phyloP scores from a whole-genome alignment of 2,888 invertebrate genomes.

The Lampropteryx suffumata region DNA sequence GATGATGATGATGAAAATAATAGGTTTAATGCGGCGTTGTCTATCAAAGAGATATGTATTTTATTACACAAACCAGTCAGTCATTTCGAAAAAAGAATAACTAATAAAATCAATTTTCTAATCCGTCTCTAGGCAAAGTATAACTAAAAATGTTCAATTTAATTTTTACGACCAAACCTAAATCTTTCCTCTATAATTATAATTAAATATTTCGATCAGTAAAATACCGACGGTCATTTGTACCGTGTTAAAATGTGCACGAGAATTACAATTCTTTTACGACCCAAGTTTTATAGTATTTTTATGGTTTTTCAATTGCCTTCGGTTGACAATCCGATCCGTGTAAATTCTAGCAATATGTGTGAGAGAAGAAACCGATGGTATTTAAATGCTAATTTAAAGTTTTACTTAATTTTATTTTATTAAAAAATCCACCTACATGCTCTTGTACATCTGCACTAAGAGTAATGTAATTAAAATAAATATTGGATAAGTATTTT shows the following conservation, averaged over 20 bases:
- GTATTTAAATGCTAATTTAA: slow-evolving; percentile 73
- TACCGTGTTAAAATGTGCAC: slow-evolving; percentile 54
- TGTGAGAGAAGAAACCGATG: slow-evolving; percentile 58
- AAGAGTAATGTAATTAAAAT: neutral
- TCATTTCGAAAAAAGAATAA: slow-evolving; percentile 7
- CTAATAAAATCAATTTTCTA: slow-evolving; percentile 25
- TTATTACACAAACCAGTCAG: slow-evolving; percentile 11
- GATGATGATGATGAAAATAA: neutral
- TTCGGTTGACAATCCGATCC: slow-evolving; percentile 68
- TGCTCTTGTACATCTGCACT: slow-evolving; percentile 5
- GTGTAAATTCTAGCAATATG: slow-evolving; percentile 77
- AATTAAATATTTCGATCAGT: slow-evolving; percentile 45
- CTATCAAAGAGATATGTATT: slow-evolving; percentile 12
- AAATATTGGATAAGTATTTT: neutral
- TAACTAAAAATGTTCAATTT: slow-evolving; percentile 25
- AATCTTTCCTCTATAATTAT: slow-evolving; percentile 44
- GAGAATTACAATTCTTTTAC: slow-evolving; percentile 74
- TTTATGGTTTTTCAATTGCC: slow-evolving; percentile 77
- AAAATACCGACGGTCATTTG: slow-evolving; percentile 36
- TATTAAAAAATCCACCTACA: slow-evolving; percentile 29
- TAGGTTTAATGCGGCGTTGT: slow-evolving; percentile 12
- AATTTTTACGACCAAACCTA: slow-evolving; percentile 37
- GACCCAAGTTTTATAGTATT: slow-evolving; percentile 72
- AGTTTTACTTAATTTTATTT: slow-evolving; percentile 27
- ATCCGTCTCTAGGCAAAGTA: slow-evolving; percentile 16